These are phyloP conservation scores for Oceanodroma leucorhoa DNA, from an alignment of 2,797 vertebrate species.

Conservation along the genomic window DNA sequence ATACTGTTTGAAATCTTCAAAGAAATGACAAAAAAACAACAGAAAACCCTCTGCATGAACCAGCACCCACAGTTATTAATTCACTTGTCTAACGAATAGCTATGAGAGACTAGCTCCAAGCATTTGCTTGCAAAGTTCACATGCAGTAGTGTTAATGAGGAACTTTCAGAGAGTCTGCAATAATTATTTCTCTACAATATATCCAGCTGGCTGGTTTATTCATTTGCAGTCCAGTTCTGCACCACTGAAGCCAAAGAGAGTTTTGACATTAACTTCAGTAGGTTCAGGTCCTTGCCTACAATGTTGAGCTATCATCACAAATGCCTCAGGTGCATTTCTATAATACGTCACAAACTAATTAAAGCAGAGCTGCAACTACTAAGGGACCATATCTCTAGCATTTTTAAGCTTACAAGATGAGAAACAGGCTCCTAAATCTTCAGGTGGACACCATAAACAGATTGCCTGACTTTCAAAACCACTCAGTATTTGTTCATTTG, in stretches of 20 bases:
- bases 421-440: background rate
- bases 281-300: background rate
- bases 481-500: background rate
- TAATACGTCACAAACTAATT: background rate
- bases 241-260: background rate
- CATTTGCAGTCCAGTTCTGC: constrained; percentile 21
- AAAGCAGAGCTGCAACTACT: background rate
- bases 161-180: background rate
- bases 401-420: background rate
- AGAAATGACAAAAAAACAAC: background rate
- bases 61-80: constrained; percentile 13
- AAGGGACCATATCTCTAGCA: background rate
- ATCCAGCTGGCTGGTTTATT: constrained; percentile 19
- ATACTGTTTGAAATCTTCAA: constrained; percentile 8
- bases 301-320: background rate
- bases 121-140: constrained; percentile 20
- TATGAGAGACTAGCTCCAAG: background rate
- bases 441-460: background rate
- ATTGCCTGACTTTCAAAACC: background rate
- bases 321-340: background rate
- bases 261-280: constrained; percentile 25
- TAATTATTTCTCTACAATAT: constrained; percentile 18
- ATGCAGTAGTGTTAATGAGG: constrained; percentile 18
- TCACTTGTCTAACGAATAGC: background rate
- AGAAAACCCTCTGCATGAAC: background rate